Conservation (phyloP, 2,113 vertebrate species). For the Petrocephalus microphthalmus region DNA sequence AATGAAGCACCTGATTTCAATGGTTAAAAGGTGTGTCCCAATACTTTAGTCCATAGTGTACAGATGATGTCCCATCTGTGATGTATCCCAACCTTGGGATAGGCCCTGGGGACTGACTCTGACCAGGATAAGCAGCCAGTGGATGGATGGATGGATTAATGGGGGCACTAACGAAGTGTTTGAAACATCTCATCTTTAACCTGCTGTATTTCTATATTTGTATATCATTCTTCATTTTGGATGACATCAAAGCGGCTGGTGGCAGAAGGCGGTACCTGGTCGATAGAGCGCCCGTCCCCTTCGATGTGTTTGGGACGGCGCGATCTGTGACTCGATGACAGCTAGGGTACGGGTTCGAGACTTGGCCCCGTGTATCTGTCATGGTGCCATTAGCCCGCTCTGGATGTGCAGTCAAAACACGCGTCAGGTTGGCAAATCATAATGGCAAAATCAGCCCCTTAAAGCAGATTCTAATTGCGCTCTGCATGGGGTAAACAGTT, state of each 20-base stretch:
- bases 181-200: not conserved
- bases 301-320: not conserved
- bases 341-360: not conserved
- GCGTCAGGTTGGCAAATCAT: conserved; percentile 12
- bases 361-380: not conserved
- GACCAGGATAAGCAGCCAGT: no score
- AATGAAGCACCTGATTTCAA: not conserved
- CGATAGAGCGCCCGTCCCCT: not conserved
- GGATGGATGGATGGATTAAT: not conserved
- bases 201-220: not conserved
- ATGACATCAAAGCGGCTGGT: not conserved
- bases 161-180: not conserved
- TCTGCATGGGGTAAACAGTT: conserved; percentile 60
- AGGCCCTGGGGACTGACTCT: not conserved
- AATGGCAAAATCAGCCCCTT: conserved; percentile 27
- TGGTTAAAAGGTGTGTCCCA: not conserved
- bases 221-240: conserved; percentile 1
- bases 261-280: not conserved
- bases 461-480: conserved; percentile 52
- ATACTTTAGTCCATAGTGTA: not conserved
- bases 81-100: not conserved
- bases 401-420: conserved; percentile 3
- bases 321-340: not conserved
- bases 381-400: not conserved
- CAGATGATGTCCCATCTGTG: not conserved